Evolutionary conservation across 2,113 vertebrate genomes (phyloP).

Genomic region (Labeo rohita): DNA sequence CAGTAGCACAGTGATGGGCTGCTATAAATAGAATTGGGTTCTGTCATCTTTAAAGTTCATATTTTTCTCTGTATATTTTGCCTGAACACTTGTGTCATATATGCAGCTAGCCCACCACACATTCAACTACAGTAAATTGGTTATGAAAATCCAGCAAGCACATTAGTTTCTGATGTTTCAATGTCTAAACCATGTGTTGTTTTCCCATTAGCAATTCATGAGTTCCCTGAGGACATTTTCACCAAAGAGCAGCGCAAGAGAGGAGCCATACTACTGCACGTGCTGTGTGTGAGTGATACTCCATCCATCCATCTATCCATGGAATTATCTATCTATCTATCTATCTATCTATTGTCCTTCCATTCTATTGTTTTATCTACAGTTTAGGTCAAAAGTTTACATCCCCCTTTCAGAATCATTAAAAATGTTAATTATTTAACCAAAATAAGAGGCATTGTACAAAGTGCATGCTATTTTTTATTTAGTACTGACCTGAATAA

Average conservation of each 20-base stretch:
- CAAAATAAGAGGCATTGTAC: no score
- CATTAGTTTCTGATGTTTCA: background rate
- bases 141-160: background rate
- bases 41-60: constrained; percentile 57
- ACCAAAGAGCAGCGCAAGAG: constrained; percentile 75
- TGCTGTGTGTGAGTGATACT: constrained; percentile 71
- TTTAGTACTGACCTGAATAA: no score
- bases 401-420: no score
- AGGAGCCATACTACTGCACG: constrained; percentile 76
- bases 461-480: no score
- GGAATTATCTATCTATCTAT: background rate
- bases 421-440: no score
- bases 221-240: constrained; percentile 81
- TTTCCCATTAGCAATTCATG: constrained; percentile 73
- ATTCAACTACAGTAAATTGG: background rate
- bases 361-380: no score
- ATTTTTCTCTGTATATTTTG: constrained; percentile 11
- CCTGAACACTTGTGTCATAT: background rate
- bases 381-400: no score
- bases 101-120: background rate
- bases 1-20: constrained; percentile 61
- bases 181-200: background rate
- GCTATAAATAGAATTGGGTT: constrained; percentile 66
- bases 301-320: background rate
- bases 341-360: background rate